Conservation (phyloP, 2,888 invertebrate species). For the Temnothorax ravouxi region DNA sequence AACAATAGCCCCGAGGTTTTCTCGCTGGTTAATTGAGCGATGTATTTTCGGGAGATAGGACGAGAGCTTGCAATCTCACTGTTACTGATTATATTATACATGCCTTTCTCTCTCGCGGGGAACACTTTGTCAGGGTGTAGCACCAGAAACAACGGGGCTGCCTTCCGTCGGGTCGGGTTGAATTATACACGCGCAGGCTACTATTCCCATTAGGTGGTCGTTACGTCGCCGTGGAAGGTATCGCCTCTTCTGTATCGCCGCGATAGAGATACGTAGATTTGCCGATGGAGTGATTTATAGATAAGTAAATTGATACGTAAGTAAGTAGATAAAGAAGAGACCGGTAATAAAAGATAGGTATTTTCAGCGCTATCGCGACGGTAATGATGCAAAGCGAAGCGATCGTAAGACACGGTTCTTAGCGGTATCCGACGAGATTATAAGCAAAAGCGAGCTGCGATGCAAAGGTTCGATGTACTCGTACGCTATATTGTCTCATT, state of each 20-base stretch:
- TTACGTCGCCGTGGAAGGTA: constrained; percentile 62
- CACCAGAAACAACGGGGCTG: constrained; percentile 55
- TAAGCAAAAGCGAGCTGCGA: constrained; percentile 66
- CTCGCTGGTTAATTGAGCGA: constrained; percentile 32
- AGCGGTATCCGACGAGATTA: constrained; percentile 72
- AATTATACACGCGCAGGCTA: constrained; percentile 68
- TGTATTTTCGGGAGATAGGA: constrained; percentile 47
- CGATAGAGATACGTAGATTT: constrained; percentile 68
- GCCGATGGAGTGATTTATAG: constrained; percentile 74
- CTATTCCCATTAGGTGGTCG: constrained; percentile 68
- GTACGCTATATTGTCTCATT: constrained; percentile 61
- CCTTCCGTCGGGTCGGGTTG: constrained; percentile 68
- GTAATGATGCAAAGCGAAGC: constrained; percentile 73
- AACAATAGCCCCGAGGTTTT: constrained; percentile 24
- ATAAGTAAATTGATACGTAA: constrained; percentile 78
- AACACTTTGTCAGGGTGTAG: constrained; percentile 52
- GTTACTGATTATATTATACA: constrained; percentile 56
- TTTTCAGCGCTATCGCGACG: constrained; percentile 61
- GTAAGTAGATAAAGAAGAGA: constrained; percentile 68
- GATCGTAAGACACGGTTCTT: constrained; percentile 63
- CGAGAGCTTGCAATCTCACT: constrained; percentile 42
- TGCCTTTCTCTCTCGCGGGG: constrained; percentile 49
- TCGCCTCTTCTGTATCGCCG: constrained; percentile 34
- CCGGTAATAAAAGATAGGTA: constrained; percentile 71
- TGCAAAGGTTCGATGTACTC: constrained; percentile 61